Base-by-base conservation (phyloP, 2,113 vertebrate species). In the Ahaetulla prasina region DNA sequence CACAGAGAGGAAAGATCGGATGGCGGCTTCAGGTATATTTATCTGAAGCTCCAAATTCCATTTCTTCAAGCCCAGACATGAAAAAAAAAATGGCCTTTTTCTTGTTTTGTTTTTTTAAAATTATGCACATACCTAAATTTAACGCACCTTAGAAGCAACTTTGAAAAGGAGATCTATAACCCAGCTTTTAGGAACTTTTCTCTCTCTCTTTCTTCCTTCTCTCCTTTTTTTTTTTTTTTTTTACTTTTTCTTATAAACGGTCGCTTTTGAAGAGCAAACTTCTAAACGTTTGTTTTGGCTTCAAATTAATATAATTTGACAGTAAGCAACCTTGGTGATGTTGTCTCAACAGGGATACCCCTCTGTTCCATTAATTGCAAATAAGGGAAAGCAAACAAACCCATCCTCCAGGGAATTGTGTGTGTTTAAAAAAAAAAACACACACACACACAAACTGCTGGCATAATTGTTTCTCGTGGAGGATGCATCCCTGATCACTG, bases 81-180 rank as follows among this genome's bases (percentile, higher is more conserved):
- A 54, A 54, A 54, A 54, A 52, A 63, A 86, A 14, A 35, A 8
- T n/a, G n/a, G 25, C 88, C 39, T 53, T n/a, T n/a, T n/a, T n/a
- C n/a, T n/a, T n/a, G n/a, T n/a, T n/a, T n/a, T n/a, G n/a, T 45
- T 45, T 45, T 45, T 45, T 35, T 57, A 60, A 95, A 91, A 92
- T 86, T 54, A n/a, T n/a, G n/a, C n/a, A 74, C 94, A 88, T 3
- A 93, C 92, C 85, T 39, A 88, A 92, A 94, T 92, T 90, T 89
- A 90, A 87, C 91, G 74, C 52, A 57, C 68, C 57, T 95, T 93
- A 55, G 89, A 90, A 95, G 85, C 8, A 54, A 2, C 22, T 53
- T 25, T 95, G 45, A 88, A 92, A 50, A 39, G 74, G 25, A 60
- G 90, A 87, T 95, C 84, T 35, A 68, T 91, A 8, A 85, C 60